phyloP scores from a whole-genome alignment of 2,113 vertebrate genomes.

The Archilochus colubris region DNA sequence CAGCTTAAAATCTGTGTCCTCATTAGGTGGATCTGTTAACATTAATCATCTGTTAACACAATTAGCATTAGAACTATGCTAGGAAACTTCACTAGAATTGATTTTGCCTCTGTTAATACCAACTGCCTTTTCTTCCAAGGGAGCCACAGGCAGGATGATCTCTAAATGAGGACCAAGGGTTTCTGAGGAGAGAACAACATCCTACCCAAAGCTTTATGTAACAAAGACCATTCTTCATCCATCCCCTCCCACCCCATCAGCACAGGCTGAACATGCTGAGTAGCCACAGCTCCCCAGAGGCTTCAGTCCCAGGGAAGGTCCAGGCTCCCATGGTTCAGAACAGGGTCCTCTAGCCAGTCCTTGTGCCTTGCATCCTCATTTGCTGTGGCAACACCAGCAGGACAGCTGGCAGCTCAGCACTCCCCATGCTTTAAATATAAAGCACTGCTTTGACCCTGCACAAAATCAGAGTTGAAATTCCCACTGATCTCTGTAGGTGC shows the following conservation, averaged over 20 bases:
- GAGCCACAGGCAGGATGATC: neutral
- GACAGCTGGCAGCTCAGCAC: neutral
- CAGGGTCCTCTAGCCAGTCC: fast-evolving
- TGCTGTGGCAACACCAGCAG: fast-evolving
- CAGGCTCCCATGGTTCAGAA: neutral
- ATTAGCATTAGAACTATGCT: neutral
- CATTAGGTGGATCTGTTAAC: neutral
- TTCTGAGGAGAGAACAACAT: neutral
- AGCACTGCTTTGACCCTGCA: neutral
- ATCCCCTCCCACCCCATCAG: neutral
- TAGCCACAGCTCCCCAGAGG: neutral
- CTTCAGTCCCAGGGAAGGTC: neutral
- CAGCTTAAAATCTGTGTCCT: neutral
- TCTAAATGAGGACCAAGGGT: neutral
- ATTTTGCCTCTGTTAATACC: neutral
- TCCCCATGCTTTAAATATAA: neutral
- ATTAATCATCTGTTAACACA: neutral
- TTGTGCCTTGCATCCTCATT: neutral
- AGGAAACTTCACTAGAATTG: neutral
- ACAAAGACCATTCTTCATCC: neutral
- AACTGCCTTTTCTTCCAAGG: neutral
- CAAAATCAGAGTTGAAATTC: neutral
- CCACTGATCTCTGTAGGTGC: neutral
- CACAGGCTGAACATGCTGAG: neutral
- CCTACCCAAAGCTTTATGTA: neutral